These are phyloP conservation scores for Peucedramus taeniatus DNA, from an alignment of 2,113 vertebrate genomes.

Conservation along the genomic window DNA sequence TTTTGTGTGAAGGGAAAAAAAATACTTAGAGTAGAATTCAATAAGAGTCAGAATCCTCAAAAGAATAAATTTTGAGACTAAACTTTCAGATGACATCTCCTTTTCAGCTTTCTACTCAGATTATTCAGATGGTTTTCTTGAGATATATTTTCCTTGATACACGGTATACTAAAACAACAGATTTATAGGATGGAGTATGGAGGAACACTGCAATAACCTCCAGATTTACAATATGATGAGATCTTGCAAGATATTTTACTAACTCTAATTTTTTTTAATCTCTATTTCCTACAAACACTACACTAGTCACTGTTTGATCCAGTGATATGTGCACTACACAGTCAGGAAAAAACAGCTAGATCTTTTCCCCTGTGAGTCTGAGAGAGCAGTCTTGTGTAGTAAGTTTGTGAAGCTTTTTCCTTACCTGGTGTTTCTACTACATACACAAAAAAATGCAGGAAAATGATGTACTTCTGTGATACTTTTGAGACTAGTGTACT, in stretches of 20 bases:
- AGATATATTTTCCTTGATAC: background rate
- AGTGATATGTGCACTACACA: background rate
- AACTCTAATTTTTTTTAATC: background rate
- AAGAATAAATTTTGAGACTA: background rate
- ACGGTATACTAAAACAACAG: background rate
- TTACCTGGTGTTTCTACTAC: background rate
- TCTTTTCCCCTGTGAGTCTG: background rate
- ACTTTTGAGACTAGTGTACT: background rate
- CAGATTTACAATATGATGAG: background rate
- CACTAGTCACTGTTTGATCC: background rate
- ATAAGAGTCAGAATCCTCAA: background rate
- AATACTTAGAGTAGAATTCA: accelerated
- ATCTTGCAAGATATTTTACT: background rate
- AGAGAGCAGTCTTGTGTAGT: background rate
- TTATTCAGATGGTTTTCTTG: background rate
- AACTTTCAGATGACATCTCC: background rate
- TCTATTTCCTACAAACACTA: background rate
- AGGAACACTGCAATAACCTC: background rate
- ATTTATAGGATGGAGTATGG: background rate
- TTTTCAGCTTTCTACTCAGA: background rate
- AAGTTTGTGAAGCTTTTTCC: background rate
- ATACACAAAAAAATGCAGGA: background rate
- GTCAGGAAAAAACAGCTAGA: background rate
- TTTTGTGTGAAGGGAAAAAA: background rate
- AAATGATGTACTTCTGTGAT: background rate